Percentiles rank a stretch among this genome's conserved stretches.
phyloP scores from a whole-genome alignment of 2,888 invertebrate genomes.

The Neuroscelio doddi region DNA sequence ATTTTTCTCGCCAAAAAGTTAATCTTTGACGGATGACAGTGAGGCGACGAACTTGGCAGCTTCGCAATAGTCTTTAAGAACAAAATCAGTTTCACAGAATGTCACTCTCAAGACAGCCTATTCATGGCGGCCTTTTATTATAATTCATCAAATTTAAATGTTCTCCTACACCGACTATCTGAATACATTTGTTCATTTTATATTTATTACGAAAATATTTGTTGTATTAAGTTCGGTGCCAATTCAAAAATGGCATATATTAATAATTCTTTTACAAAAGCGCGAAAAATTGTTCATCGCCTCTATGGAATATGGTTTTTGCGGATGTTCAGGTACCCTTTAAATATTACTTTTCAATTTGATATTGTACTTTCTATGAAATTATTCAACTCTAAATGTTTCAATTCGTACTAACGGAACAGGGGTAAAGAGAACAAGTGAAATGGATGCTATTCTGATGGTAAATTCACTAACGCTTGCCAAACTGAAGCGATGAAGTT shows the following conservation, averaged over 20 bases:
- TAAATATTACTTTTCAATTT: conserved; percentile 3
- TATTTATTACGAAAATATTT: not conserved
- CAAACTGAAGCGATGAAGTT: not conserved
- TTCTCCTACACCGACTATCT: too few species aligned
- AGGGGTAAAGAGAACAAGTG: not conserved
- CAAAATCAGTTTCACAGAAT: conserved; percentile 1
- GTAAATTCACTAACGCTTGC: not conserved
- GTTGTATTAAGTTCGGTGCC: not conserved
- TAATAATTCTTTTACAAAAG: too few species aligned
- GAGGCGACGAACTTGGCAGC: conserved; percentile 35
- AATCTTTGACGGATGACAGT: conserved; percentile 68
- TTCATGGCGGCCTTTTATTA: conserved; percentile 3
- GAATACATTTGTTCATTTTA: not conserved
- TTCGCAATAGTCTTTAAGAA: conserved; percentile 17
- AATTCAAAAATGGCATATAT: too few species aligned
- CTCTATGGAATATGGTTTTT: too few species aligned
- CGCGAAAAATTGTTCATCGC: too few species aligned
- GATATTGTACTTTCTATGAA: conserved; percentile 7
- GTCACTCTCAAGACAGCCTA: conserved; percentile 10
- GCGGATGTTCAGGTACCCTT: not conserved
- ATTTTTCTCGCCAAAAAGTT: conserved; percentile 61
- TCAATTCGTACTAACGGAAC: not conserved
- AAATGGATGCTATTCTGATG: not conserved
- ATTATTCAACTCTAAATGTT: not conserved
- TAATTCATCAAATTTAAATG: not conserved